phyloP scores from a whole-genome alignment of 2,888 invertebrate species.

The Lasioglossum leucozonium region DNA sequence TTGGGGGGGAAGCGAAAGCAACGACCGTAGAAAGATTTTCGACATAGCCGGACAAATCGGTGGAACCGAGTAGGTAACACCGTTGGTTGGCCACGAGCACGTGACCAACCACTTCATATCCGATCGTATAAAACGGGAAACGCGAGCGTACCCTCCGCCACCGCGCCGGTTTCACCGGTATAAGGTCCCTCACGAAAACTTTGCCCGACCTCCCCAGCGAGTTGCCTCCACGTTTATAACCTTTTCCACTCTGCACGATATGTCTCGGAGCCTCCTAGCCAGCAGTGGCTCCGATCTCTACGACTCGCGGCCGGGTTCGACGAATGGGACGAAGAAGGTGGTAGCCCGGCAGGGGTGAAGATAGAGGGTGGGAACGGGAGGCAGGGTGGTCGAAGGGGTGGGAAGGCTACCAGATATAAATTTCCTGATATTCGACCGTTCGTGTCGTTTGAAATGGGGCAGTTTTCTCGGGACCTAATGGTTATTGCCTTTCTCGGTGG shows the following conservation, averaged over 20 bases:
- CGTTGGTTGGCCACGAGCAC: constrained; percentile 60
- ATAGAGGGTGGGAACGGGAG: constrained; percentile 72
- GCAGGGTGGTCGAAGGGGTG: constrained; percentile 44
- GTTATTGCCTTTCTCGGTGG: constrained; percentile 87
- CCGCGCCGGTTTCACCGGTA: constrained; percentile 27
- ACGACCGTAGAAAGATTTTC: constrained; percentile 10
- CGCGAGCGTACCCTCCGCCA: constrained; percentile 45
- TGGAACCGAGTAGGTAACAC: constrained; percentile 58
- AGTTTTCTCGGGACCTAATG: constrained; percentile 87
- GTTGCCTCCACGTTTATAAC: constrained; percentile 72
- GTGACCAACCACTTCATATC: constrained; percentile 73
- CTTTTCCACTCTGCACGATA: constrained; percentile 70
- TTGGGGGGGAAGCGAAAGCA: background rate
- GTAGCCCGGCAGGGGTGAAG: constrained; percentile 81
- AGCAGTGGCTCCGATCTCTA: constrained; percentile 49
- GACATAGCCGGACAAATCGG: constrained; percentile 39
- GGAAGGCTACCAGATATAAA: constrained; percentile 85
- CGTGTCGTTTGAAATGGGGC: constrained; percentile 87
- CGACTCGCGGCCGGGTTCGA: constrained; percentile 60
- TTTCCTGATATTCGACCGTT: constrained; percentile 87
- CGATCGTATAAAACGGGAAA: constrained; percentile 68
- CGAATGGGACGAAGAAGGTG: constrained; percentile 72
- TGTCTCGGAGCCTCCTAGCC: constrained; percentile 66
- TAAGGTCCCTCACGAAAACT: constrained; percentile 56
- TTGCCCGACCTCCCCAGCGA: constrained; percentile 57